These are phyloP conservation scores for Chondrosia reniformis DNA, from an alignment of 37 sponge, comb jelly and placozoan genomes.

Conservation along the genomic window DNA sequence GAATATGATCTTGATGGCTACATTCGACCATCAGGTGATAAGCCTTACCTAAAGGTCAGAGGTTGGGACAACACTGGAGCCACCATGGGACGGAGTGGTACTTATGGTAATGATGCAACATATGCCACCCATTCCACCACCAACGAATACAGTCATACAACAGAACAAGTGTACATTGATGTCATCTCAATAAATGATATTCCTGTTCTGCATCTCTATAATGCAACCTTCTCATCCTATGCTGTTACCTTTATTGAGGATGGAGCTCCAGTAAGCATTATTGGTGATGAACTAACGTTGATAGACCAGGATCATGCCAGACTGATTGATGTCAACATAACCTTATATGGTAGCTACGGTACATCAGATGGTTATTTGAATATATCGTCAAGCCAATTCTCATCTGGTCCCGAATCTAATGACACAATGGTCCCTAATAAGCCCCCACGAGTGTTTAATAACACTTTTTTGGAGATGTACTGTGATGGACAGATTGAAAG, in stretches of 20 bases:
- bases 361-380: background rate
- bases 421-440: background rate
- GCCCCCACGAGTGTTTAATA: slow-evolving; percentile 7
- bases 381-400: background rate
- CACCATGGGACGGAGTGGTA: slow-evolving; percentile 55
- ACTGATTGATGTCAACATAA: slow-evolving; percentile 64
- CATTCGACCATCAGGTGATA: slow-evolving; percentile 47
- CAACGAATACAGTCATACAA: slow-evolving; percentile 62
- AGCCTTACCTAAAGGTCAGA: slow-evolving; percentile 52
- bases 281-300: slow-evolving; percentile 53
- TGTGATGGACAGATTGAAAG: slow-evolving; percentile 44
- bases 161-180: slow-evolving; percentile 18
- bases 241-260: slow-evolving; percentile 65
- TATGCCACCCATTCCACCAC: slow-evolving; percentile 42
- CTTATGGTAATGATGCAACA: slow-evolving; percentile 79
- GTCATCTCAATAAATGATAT: slow-evolving; percentile 60
- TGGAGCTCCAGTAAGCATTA: slow-evolving; percentile 36
- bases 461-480: slow-evolving; percentile 35
- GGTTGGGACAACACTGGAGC: slow-evolving; percentile 91
- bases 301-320: slow-evolving; percentile 75
- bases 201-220: slow-evolving; percentile 62
- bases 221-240: slow-evolving; percentile 23
- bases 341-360: slow-evolving; percentile 50
- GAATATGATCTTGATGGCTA: slow-evolving; percentile 44
- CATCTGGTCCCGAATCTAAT: background rate